Conservation (phyloP, 2,797 vertebrate species). For the Poecile montanus region DNA sequence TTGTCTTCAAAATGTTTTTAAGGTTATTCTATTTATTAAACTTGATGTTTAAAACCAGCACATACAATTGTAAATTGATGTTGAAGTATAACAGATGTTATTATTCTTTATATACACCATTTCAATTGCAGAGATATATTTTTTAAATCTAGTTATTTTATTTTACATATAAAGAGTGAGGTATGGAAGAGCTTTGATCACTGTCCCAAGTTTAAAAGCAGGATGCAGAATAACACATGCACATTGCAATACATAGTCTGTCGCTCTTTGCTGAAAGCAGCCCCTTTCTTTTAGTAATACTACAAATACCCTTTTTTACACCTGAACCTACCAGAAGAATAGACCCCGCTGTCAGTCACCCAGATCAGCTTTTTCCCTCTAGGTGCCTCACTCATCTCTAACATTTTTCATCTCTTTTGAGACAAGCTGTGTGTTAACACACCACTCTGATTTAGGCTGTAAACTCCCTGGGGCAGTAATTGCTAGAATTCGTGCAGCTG, state of each 20-base stretch:
- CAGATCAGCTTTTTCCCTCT: not conserved
- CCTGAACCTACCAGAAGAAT: not conserved
- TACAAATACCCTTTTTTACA: not conserved
- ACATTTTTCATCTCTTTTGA: not conserved
- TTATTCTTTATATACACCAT: not conserved
- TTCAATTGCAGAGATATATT: not conserved
- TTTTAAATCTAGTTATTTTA: not conserved
- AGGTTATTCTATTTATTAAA: not conserved
- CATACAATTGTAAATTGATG: not conserved
- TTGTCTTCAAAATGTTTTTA: not conserved
- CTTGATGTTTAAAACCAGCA: not conserved
- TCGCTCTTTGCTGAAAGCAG: not conserved
- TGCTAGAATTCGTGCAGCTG: not conserved
- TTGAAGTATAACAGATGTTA: not conserved
- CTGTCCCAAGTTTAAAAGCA: not conserved
- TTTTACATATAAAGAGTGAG: not conserved
- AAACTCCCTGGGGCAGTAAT: not conserved
- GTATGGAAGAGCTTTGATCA: not conserved
- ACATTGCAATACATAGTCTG: not conserved
- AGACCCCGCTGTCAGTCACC: not conserved
- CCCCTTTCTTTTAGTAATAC: accelerated
- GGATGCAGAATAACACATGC: not conserved
- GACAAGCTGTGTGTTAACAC: not conserved
- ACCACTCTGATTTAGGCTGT: not conserved
- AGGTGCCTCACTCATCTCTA: not conserved